phyloP scores from a whole-genome alignment of 1,140 invertebrate species.

The Aphidius gifuensis region DNA sequence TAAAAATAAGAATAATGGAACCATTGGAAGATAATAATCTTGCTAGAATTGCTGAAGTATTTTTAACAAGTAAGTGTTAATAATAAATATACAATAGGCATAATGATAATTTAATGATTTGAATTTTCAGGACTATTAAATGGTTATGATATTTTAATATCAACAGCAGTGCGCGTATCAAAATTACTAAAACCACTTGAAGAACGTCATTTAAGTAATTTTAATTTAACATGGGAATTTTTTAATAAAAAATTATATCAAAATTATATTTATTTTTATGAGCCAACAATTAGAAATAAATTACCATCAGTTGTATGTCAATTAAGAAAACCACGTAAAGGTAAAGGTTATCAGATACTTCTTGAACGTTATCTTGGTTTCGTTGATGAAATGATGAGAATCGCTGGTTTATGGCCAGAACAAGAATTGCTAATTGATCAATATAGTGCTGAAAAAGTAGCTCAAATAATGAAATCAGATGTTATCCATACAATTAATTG shows the following conservation, averaged over 20 bases:
- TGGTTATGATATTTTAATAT: constrained; percentile 61
- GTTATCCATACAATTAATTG: constrained; percentile 3
- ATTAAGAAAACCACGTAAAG: constrained; percentile 45
- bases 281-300: constrained; percentile 62
- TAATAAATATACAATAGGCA: neutral
- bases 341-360: constrained; percentile 56
- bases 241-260: constrained; percentile 67
- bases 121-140: constrained; percentile 56
- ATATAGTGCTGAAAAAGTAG: constrained; percentile 37
- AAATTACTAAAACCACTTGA: constrained; percentile 60
- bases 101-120: constrained; percentile 14
- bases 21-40: constrained; percentile 52
- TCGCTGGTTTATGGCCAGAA: constrained; percentile 60
- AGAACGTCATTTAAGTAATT: constrained; percentile 58
- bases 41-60: constrained; percentile 57
- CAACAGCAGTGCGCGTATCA: constrained; percentile 57
- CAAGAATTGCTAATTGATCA: constrained; percentile 61
- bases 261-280: constrained; percentile 59
- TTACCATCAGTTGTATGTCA: constrained; percentile 42
- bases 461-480: constrained; percentile 23
- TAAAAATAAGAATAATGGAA: constrained; percentile 61
- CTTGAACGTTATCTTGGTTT: constrained; percentile 61
- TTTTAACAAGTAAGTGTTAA: constrained; percentile 51
- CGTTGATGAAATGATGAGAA: constrained; percentile 64
- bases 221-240: constrained; percentile 63